phyloP scores from a whole-genome alignment of 2,113 vertebrate species.

The Furnarius figulus region DNA sequence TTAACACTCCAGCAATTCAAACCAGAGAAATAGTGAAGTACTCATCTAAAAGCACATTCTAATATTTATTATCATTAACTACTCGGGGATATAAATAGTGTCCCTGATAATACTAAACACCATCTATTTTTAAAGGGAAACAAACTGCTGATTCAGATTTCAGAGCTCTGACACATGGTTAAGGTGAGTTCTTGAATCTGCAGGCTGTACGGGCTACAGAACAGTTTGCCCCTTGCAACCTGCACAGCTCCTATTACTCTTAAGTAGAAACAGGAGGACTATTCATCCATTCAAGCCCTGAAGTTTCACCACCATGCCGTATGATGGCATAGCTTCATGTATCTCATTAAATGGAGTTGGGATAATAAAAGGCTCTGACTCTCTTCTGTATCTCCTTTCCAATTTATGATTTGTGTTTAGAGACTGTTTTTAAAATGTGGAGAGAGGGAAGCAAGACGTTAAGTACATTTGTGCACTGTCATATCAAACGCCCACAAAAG shows the following conservation, averaged over 20 bases:
- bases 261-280: not conserved
- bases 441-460: not conserved
- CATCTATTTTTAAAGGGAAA: not conserved
- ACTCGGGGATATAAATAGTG: not conserved
- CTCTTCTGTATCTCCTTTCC: not conserved
- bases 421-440: not conserved
- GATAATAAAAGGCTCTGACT: not conserved
- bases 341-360: not conserved
- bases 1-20: not conserved
- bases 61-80: not conserved
- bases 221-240: not conserved
- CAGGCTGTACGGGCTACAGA: not conserved
- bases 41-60: not conserved
- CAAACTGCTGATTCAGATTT: not conserved
- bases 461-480: not conserved
- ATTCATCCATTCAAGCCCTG: not conserved
- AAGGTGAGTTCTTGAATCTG: not conserved
- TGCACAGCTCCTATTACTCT: not conserved
- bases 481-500: not conserved
- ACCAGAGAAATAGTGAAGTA: not conserved
- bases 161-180: not conserved
- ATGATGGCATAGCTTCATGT: fast-evolving
- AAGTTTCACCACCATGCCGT: not conserved
- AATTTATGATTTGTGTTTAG: not conserved
- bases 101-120: not conserved